Evolutionary conservation across 37 sponge, comb jelly and placozoan genomes (phyloP), one percentile per base, ranked within the genome.

Genomic region (Aphrocallistes beatrix): DNA sequence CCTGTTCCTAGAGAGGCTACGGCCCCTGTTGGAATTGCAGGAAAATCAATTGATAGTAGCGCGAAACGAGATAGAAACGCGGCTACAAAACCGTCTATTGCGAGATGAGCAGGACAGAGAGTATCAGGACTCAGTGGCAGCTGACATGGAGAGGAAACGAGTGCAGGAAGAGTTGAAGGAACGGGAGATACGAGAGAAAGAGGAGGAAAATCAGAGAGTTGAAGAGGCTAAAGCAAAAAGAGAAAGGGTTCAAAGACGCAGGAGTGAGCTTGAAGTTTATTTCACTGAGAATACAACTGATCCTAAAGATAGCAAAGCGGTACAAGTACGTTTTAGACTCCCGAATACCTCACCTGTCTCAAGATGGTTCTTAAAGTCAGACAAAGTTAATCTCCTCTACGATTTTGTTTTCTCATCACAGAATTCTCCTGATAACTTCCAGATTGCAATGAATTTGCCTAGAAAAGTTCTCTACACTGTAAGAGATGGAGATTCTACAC

Each of bases 11-110:
- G 81, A 23, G 0, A 85, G 86, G 37, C 85, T 92, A 23, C 36
- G 37, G 9, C 39, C 25, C 37, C 84, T 85, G 13, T 28, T 92
- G 28, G 38, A 17, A 0, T 49, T 60, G 23, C 88, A 90, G 40
- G 94, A 94, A 42, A 86, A 85, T 16, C 89, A 94, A 51, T 82
- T 94, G 37, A 85, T 91, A 21, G 92, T 88, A 37, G 85, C 90
- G 39, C 81, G 94, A 28, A 83, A 75, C 23, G 92, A 94, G 38
- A 91, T 60, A 60, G 32, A 60, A 28, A 60, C 75, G 75, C 75
- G 25, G 8, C 10, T 32, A 6, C 75, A 60, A 30, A 60, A 3
- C n/a, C 10, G 75, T 8, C 75, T 32, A 30, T 30, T 60, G 25
- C 10, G 75, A 60, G 75, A 60, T 13, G 75, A 60, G 34, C 75